A percentile compares a stretch with the other conserved stretches of the same genome.
phyloP scores from a whole-genome alignment of 1,140 invertebrate genomes.

The Myzus persicae region DNA sequence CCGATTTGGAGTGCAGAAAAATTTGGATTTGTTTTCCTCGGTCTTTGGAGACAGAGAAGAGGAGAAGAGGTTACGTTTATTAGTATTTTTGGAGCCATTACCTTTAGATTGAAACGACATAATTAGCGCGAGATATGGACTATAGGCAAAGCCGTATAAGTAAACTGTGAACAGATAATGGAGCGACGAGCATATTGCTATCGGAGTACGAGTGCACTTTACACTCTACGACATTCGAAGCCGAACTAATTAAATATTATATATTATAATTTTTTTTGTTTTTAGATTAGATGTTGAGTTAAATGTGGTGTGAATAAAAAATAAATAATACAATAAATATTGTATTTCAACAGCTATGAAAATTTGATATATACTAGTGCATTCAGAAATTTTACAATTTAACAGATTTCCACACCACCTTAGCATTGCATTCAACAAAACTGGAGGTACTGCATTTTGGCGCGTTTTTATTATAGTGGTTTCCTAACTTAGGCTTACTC shows the following conservation, averaged over 20 bases:
- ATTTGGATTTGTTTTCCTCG: background rate
- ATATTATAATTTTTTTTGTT: too few relatives aligned
- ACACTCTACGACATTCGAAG: background rate
- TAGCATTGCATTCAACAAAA: background rate
- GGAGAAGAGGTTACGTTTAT: background rate
- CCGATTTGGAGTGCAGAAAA: background rate
- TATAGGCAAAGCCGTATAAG: background rate
- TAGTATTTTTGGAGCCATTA: background rate
- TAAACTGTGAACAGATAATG: background rate
- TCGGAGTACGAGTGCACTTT: background rate
- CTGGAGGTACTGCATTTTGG: too few relatives aligned
- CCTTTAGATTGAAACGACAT: background rate
- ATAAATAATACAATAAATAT: too few relatives aligned
- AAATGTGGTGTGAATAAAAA: too few relatives aligned
- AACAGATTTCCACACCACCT: conserved; percentile 2
- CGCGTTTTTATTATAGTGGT: too few relatives aligned
- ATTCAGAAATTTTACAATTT: too few relatives aligned
- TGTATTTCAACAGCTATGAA: too few relatives aligned
- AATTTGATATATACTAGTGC: too few relatives aligned
- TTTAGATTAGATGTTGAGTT: too few relatives aligned
- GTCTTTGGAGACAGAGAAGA: background rate
- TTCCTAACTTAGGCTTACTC: too few relatives aligned
- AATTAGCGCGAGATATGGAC: background rate
- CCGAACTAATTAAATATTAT: background rate
- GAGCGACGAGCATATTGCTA: background rate